Evolutionary conservation across 2,797 vertebrate species (phyloP).

Genomic region (Adelosebastes latens): DNA sequence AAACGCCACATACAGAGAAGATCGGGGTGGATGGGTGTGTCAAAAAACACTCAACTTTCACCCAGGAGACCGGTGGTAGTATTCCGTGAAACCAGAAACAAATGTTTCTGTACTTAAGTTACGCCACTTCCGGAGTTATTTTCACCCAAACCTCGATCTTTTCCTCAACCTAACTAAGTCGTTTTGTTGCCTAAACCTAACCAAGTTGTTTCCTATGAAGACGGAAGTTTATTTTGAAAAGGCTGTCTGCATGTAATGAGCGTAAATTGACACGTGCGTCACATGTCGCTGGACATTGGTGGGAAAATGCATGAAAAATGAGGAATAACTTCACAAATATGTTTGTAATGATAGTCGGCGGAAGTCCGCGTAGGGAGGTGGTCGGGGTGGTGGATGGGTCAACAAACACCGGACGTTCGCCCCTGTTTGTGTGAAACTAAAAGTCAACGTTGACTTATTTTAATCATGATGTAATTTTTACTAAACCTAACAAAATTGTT

Average conservation of each 20-base stretch:
- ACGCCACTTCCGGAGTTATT: not conserved
- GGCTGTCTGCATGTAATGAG: accelerated
- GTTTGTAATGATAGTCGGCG: too few species aligned
- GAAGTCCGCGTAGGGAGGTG: accelerated
- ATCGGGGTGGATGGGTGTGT: too few species aligned
- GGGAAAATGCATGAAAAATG: not conserved
- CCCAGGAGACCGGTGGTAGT: too few species aligned
- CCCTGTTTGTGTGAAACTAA: too few species aligned
- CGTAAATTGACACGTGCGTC: not conserved
- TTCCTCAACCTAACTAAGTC: not conserved
- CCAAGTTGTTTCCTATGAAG: not conserved
- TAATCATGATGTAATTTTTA: too few species aligned
- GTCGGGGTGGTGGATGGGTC: accelerated
- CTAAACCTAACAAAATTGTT: too few species aligned
- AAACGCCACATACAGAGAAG: too few species aligned
- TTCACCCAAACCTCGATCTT: not conserved
- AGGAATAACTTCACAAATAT: not conserved
- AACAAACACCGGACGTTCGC: too few species aligned
- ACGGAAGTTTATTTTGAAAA: not conserved
- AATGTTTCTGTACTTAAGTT: not conserved
- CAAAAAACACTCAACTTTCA: too few species aligned
- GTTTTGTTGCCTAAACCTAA: not conserved
- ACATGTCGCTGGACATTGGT: accelerated
- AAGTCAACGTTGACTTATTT: too few species aligned
- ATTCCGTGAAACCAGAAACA: not conserved